Evolutionary conservation across 2,888 invertebrate species (phyloP), one percentile per base, ranked within the genome.

Genomic region (Erebia epiphron): DNA sequence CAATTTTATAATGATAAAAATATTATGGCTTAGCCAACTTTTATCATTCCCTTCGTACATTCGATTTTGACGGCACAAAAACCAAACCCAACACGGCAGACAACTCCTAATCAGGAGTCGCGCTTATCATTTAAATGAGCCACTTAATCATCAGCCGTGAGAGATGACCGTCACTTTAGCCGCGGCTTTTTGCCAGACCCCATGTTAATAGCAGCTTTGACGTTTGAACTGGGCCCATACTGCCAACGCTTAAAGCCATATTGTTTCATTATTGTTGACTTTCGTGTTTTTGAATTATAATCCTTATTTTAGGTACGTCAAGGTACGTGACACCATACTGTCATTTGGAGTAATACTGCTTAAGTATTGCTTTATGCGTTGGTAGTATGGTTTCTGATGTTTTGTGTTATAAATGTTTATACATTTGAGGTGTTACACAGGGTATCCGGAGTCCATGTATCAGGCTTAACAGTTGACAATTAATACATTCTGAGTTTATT

Each of bases 111-210:
- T 68, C 41, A 52, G 18, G 21, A 56, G 18, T 18, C 56, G 68
- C 61, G 68, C 72, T 75, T 58, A 78, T 79, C 82, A 75, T 77
- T 80, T 85, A 86, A 88, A 88, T 87, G 78, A 83, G 75, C 71
- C 84, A 79, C 81, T 89, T 86, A 86, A 87, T 89, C 89, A 88
- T 78, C 75, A 74, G 76, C 80, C 80, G 83, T 86, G 88, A 88
- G 79, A 76, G 82, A 89, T 88, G 85, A 78, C 77, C 73, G 79
- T 77, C 85, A 87, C 65, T 89, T 84, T 84, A 80, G 81, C 68
- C 70, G 54, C 73, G 70, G 61, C 79, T 80, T 82, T 86, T 86
- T 86, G 87, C 86, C 83, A 75, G 75, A 77, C 79, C 81, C 79
- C 78, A 4, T 75, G 78, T 80, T 86, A 86, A 87, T 85, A 81